These are phyloP conservation scores for Burhinus bistriatus DNA, from an alignment of 2,113 vertebrate genomes.

Conservation along the genomic window DNA sequence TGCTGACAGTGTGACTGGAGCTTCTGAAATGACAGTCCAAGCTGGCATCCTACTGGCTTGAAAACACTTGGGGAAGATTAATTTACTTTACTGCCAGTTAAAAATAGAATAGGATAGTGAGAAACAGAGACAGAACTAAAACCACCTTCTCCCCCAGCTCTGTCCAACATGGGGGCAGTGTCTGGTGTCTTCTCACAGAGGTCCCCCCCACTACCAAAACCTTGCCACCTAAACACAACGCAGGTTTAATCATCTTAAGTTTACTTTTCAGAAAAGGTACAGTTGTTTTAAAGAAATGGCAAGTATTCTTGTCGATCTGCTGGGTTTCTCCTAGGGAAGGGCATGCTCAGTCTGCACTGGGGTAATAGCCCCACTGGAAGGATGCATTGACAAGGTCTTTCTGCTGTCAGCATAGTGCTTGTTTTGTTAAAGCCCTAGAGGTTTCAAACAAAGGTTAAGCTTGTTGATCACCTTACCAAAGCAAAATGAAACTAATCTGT, in stretches of 20 bases:
- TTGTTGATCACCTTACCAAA: not conserved
- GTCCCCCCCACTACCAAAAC: rapidly evolving
- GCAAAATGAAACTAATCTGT: not conserved
- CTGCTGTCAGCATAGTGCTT: not conserved
- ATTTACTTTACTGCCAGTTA: not conserved
- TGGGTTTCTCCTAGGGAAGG: not conserved
- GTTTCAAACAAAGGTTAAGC: not conserved
- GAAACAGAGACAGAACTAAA: not conserved
- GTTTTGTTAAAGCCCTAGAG: not conserved
- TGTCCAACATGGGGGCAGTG: not conserved
- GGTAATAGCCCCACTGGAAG: not conserved
- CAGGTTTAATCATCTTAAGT: not conserved
- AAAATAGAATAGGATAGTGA: not conserved
- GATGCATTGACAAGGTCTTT: not conserved
- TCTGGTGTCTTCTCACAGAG: not conserved
- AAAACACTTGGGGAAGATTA: not conserved
- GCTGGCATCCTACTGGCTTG: not conserved
- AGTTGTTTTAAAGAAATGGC: not conserved
- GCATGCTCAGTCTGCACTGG: not conserved
- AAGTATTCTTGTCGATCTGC: not conserved
- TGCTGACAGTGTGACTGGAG: not conserved
- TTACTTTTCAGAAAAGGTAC: not conserved
- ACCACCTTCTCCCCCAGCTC: not conserved
- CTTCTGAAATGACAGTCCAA: not conserved
- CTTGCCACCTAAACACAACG: not conserved